phyloP scores from a whole-genome alignment of 1,140 invertebrate species.

The Scaptomyza montana region DNA sequence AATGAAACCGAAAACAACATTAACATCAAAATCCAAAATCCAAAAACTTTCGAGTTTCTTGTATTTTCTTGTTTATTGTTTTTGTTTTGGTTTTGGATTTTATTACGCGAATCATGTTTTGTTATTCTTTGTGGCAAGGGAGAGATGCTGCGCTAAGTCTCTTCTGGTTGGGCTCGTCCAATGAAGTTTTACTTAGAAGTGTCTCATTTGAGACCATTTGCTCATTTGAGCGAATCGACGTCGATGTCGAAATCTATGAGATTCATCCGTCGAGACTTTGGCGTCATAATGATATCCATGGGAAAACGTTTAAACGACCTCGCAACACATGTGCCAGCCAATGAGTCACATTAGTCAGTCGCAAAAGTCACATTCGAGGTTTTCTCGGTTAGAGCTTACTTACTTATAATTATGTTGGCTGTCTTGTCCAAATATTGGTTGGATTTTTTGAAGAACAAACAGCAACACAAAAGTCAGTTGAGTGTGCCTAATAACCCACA shows the following conservation, averaged over 20 bases:
- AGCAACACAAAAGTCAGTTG: conserved; percentile 52
- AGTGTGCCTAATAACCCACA: conserved; percentile 68
- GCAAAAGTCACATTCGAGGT: conserved; percentile 1
- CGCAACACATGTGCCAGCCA: conserved; percentile 25
- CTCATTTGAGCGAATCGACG: conserved; percentile 67
- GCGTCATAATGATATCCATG: conserved; percentile 76
- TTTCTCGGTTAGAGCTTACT: not conserved
- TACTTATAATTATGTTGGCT: conserved; percentile 21
- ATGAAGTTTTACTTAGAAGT: conserved; percentile 67
- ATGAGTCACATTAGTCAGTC: conserved; percentile 26
- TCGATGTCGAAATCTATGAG: conserved; percentile 71
- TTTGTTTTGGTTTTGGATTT: conserved; percentile 10
- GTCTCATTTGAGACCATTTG: conserved; percentile 53
- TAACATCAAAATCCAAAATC: conserved; percentile 55
- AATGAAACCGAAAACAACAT: conserved; percentile 74
- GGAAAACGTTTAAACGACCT: conserved; percentile 50
- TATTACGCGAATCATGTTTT: conserved; percentile 70
- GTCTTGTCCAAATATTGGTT: conserved; percentile 33
- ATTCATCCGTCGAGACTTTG: conserved; percentile 25
- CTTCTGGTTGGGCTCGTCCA: conserved; percentile 8
- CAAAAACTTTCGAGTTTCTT: conserved; percentile 3
- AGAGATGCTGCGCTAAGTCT: not conserved
- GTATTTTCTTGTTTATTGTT: too few relatives aligned
- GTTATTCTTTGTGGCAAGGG: conserved; percentile 34
- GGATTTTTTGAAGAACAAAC: conserved; percentile 11